These are phyloP conservation scores for Mythimna loreyi DNA, from an alignment of 2,888 invertebrate species.

Conservation along the genomic window DNA sequence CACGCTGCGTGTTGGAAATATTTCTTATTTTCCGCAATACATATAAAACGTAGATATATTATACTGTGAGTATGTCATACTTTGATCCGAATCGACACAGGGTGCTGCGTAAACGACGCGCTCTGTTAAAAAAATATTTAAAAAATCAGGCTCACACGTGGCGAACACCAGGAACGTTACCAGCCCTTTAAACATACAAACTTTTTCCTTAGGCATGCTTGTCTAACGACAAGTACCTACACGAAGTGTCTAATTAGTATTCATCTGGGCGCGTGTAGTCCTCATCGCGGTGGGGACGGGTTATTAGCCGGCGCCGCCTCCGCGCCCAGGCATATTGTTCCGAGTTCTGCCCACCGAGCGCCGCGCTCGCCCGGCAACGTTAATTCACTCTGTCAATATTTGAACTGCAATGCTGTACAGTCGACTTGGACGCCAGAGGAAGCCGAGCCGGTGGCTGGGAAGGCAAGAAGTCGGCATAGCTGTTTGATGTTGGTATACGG, in stretches of 20 bases:
- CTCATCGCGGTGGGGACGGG: slow-evolving; percentile 90
- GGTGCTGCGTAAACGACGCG: slow-evolving; percentile 40
- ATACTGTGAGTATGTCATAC: slow-evolving; percentile 26
- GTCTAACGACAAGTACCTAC: slow-evolving; percentile 78
- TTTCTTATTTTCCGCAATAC: slow-evolving; percentile 44
- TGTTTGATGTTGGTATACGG: slow-evolving; percentile 93
- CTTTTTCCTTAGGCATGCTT: slow-evolving; percentile 64
- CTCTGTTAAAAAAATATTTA: slow-evolving; percentile 9
- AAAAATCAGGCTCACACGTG: slow-evolving; percentile 47
- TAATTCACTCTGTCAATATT: slow-evolving; percentile 86
- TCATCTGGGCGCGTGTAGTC: slow-evolving; percentile 90
- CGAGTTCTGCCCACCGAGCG: slow-evolving; percentile 88
- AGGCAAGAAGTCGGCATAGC: slow-evolving; percentile 98
- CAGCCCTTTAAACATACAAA: slow-evolving; percentile 62
- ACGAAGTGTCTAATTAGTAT: slow-evolving; percentile 89
- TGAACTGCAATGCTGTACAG: slow-evolving; percentile 77
- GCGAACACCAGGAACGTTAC: slow-evolving; percentile 37
- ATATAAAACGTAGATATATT: slow-evolving; percentile 31
- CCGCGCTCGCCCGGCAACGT: slow-evolving; percentile 83
- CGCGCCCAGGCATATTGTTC: slow-evolving; percentile 90
- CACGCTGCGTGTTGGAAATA: slow-evolving; percentile 37
- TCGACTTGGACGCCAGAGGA: slow-evolving; percentile 75
- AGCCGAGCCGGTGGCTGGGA: slow-evolving; percentile 91
- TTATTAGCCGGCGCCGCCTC: slow-evolving; percentile 91
- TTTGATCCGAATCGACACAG: slow-evolving; percentile 39